Base-by-base conservation (phyloP, 2,113 vertebrate genomes). In the Pithys albifrons region DNA sequence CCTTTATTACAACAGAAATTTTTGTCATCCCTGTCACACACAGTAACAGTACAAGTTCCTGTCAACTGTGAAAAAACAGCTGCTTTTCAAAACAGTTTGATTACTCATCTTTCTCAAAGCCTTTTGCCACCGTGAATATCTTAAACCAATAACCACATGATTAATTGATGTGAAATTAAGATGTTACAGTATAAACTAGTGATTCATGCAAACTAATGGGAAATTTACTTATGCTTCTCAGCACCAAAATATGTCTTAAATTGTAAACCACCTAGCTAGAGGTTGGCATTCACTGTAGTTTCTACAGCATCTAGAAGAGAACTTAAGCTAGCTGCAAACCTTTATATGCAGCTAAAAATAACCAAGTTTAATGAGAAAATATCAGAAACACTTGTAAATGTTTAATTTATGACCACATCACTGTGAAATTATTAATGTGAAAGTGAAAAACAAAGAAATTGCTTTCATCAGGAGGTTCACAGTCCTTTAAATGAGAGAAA, bases 101-200 rank as follows among this genome's bases (percentile, higher is more conserved):
- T 92, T 85, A 72, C 37, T 94, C 85, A 88, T 83, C 29, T 85
- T 92, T 88, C 75, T 84, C 75, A 95, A 92, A 93, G 75, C 14
- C 19, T 75, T 90, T 78, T 85, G 82, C 49, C 61, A 71, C 55
- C 48, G 16, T 81, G 51, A 86, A 77, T 90, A 88, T 64, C 76
- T 94, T 91, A 77, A 96, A 86, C 51, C 19, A 75, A 78, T 81
- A 86, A 92, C 64, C 48, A 82, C 10, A 86, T 29, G 25, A 90
- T 92, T 94, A 94, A 94, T 49, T 92, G 49, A 93, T 79, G 59
- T 55, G 66, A 95, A 94, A 91, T 95, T 69, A 95, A 74, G 79
- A 71, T 59, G 55, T 88, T 90, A 91, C 48, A 77, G 72, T 67
- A 86, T 71, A 64, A 77, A 74, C n/a, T n/a, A 55, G 29, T 92